phyloP scores from a whole-genome alignment of 2,113 vertebrate species.

The Sander lucioperca region DNA sequence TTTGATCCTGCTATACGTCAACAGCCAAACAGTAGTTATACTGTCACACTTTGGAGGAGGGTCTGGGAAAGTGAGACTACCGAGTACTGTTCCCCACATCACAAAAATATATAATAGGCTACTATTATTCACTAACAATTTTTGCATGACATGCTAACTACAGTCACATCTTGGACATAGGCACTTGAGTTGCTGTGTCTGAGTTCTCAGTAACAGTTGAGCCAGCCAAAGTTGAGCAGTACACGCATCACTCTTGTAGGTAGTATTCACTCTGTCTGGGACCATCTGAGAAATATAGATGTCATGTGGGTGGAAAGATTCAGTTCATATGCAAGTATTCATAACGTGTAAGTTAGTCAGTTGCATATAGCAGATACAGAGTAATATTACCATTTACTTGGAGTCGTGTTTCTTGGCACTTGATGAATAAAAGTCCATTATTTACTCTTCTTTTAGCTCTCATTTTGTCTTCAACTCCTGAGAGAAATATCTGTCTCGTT shows the following conservation, averaged over 20 bases:
- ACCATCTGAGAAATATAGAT: slow-evolving; percentile 83
- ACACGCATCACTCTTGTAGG: slow-evolving; percentile 57
- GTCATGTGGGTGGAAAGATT: slow-evolving; percentile 66
- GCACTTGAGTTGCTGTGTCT: neutral
- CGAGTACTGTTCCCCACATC: neutral
- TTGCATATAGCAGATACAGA: too few species aligned
- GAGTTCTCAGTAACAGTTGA: slow-evolving; percentile 77
- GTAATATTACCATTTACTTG: too few species aligned
- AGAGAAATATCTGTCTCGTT: too few species aligned
- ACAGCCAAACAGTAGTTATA: neutral
- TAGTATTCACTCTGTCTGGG: slow-evolving; percentile 80
- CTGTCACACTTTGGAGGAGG: neutral
- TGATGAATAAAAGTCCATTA: too few species aligned
- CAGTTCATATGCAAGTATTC: neutral
- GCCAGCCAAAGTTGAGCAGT: slow-evolving; percentile 80
- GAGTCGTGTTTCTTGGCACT: too few species aligned
- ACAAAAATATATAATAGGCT: neutral
- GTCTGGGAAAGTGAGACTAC: too few species aligned
- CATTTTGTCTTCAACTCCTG: too few species aligned
- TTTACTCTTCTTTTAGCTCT: too few species aligned
- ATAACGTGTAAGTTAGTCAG: too few species aligned
- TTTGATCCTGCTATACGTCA: neutral
- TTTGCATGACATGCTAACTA: neutral
- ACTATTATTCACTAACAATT: neutral
- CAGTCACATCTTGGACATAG: neutral